Evolutionary conservation across 2,113 vertebrate genomes (phyloP).

Genomic region (Equus quagga): DNA sequence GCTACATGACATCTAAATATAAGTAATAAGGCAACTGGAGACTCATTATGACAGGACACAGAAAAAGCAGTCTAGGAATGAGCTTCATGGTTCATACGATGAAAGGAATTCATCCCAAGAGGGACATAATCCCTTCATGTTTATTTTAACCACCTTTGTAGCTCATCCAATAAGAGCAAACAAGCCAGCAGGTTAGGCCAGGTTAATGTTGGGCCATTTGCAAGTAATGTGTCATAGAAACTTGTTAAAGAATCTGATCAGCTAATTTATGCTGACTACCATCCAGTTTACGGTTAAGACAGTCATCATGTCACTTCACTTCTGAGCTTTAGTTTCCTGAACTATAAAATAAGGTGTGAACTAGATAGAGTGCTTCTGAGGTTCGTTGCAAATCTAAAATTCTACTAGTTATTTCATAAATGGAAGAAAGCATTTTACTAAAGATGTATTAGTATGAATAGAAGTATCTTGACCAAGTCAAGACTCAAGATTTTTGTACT

Average conservation of each 20-base stretch:
- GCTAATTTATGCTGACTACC: not conserved
- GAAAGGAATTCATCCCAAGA: not conserved
- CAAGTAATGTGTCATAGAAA: not conserved
- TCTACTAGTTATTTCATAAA: not conserved
- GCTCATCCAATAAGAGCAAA: not conserved
- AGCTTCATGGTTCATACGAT: constrained; percentile 32
- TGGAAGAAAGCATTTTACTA: constrained; percentile 20
- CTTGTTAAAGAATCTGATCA: not conserved
- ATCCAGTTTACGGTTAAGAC: not conserved
- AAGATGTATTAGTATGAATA: not conserved
- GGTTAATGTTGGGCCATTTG: not conserved
- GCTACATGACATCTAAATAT: not conserved
- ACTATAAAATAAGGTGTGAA: not conserved
- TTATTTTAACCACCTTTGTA: constrained; percentile 20
- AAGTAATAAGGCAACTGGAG: not conserved
- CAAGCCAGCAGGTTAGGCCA: not conserved
- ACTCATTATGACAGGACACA: not conserved
- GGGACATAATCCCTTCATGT: not conserved
- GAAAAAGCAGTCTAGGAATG: not conserved
- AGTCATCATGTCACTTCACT: not conserved
- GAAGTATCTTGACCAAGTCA: not conserved
- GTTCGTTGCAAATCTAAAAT: not conserved
- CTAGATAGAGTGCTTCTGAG: not conserved
- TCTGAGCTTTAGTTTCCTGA: not conserved
- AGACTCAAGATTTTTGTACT: not conserved